Evolutionary conservation across 2,888 invertebrate species (phyloP).

Genomic region (Cryptocephalus primarius): DNA sequence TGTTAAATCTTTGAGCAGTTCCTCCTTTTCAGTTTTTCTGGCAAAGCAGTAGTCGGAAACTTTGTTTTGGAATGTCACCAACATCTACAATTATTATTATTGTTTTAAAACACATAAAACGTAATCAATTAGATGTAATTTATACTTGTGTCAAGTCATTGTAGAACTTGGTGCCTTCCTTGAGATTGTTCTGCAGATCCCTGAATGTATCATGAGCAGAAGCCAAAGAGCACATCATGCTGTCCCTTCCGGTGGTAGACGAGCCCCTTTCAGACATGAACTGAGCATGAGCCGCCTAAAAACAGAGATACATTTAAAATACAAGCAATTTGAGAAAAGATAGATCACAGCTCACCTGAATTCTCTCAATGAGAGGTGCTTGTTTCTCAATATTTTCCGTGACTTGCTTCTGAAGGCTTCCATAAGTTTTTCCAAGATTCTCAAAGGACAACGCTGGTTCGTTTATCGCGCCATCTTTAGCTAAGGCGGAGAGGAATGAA

Average conservation of each 20-base stretch:
- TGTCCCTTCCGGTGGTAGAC: conserved; percentile 57
- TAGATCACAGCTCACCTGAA: conserved; percentile 42
- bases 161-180: conserved; percentile 94
- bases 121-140: not conserved
- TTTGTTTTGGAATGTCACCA: conserved; percentile 94
- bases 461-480: conserved; percentile 66
- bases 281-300: conserved; percentile 44
- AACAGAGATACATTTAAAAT: conserved; percentile 6
- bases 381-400: conserved; percentile 65
- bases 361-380: conserved; percentile 53
- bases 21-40: conserved; percentile 97
- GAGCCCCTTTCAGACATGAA: conserved; percentile 55
- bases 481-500: conserved; percentile 63
- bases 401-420: conserved; percentile 68
- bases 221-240: conserved; percentile 73
- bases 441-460: conserved; percentile 64
- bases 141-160: conserved; percentile 76
- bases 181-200: conserved; percentile 81
- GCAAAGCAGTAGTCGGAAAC: conserved; percentile 98
- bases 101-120: not conserved
- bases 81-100: conserved; percentile 45
- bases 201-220: conserved; percentile 87
- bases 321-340: not conserved
- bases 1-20: conserved; percentile 87
- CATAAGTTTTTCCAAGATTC: conserved; percentile 61